Percentiles rank a stretch among this genome's conserved stretches.
Evolutionary conservation across 2,888 invertebrate genomes (phyloP).

Genomic region (Harpalus rubripes): DNA sequence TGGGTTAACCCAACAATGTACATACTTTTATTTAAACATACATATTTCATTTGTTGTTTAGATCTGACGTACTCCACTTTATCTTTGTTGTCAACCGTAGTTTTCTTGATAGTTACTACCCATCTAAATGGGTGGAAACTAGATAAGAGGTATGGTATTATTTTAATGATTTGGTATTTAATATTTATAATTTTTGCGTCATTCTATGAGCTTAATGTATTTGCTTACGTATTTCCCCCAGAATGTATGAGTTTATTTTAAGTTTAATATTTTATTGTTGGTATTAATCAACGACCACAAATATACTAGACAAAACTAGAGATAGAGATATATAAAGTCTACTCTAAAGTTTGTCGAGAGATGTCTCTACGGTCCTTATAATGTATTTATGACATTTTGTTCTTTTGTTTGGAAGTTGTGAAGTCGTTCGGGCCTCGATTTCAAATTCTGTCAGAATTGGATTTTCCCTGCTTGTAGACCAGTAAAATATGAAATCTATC

Average conservation of each 20-base stretch:
- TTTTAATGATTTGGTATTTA: slow-evolving; percentile 95
- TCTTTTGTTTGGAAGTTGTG: too few species aligned
- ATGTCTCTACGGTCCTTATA: too few species aligned
- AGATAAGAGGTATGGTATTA: slow-evolving; percentile 92
- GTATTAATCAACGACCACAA: too few species aligned
- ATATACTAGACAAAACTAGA: too few species aligned
- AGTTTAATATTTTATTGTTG: slow-evolving; percentile 68
- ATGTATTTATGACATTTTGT: too few species aligned
- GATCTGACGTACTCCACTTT: slow-evolving; percentile 95
- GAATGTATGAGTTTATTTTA: slow-evolving; percentile 81
- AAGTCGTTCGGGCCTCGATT: too few species aligned
- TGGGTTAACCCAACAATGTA: slow-evolving; percentile 74
- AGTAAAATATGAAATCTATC: too few species aligned
- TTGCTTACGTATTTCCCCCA: slow-evolving; percentile 92
- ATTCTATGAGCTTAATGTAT: slow-evolving; percentile 95
- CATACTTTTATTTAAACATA: background rate
- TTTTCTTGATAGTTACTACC: slow-evolving; percentile 93
- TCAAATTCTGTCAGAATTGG: too few species aligned
- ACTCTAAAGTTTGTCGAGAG: too few species aligned
- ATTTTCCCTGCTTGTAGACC: too few species aligned
- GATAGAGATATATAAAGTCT: too few species aligned
- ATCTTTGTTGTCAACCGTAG: slow-evolving; percentile 94
- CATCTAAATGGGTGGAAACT: slow-evolving; percentile 97
- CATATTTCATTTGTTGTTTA: too few species aligned
- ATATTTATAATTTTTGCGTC: slow-evolving; percentile 95